Evolutionary conservation across 2,888 invertebrate genomes (phyloP).

Genomic region (Mycalesis mineus): DNA sequence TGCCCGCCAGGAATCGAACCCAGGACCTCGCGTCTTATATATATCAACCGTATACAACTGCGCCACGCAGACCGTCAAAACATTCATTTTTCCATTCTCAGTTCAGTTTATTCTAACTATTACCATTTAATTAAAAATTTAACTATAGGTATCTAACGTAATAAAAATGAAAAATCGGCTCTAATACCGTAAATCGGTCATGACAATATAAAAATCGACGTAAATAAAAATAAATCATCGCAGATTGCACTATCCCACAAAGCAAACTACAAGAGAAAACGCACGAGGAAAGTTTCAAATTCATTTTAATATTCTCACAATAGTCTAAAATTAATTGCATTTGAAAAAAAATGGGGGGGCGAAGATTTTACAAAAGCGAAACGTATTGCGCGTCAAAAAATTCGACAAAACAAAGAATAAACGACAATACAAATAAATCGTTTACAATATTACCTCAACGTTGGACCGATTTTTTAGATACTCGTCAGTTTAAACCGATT

Average conservation of each 20-base stretch:
- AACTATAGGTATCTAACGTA: too few species aligned
- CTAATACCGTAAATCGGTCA: background rate
- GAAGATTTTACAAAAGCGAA: constrained; percentile 44
- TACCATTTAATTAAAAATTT: too few species aligned
- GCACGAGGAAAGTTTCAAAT: constrained; percentile 66
- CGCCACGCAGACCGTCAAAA: too few species aligned
- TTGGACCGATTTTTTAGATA: background rate
- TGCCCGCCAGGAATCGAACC: too few species aligned
- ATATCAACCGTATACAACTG: too few species aligned
- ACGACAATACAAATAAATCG: constrained; percentile 1
- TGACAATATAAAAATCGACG: background rate
- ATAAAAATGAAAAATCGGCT: background rate
- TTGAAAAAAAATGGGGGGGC: constrained; percentile 53
- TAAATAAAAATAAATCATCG: constrained; percentile 19
- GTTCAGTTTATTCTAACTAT: too few species aligned
- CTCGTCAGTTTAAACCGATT: background rate
- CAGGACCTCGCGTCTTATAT: too few species aligned
- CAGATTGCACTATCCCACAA: constrained; percentile 45
- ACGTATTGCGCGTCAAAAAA: constrained; percentile 28
- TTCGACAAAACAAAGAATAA: constrained; percentile 22
- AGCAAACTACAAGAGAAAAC: constrained; percentile 61
- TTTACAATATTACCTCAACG: background rate
- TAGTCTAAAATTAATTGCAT: constrained; percentile 67
- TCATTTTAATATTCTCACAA: constrained; percentile 76
- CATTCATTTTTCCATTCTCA: too few species aligned